Conservation (phyloP, 1,140 invertebrate genomes). For the Maconellicoccus hirsutus region DNA sequence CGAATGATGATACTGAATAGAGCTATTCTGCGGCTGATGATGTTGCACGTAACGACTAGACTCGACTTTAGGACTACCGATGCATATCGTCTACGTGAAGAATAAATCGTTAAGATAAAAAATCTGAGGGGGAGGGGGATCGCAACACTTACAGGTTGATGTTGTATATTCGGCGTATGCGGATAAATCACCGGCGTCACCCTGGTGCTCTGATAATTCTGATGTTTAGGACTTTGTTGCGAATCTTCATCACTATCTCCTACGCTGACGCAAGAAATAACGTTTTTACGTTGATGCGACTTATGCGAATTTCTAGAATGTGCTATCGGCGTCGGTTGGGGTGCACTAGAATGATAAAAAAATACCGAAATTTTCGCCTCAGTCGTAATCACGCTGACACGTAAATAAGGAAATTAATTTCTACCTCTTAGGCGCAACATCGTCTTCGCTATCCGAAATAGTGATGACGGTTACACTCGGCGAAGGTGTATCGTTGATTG, state of each 20-base stretch:
- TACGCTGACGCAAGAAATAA: slow-evolving; percentile 71
- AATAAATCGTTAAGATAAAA: not conserved
- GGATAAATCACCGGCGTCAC: slow-evolving; percentile 26
- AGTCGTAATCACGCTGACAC: not conserved
- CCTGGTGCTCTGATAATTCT: slow-evolving; percentile 23
- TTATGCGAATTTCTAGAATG: slow-evolving; percentile 26
- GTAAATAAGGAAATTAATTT: not conserved
- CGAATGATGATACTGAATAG: not conserved
- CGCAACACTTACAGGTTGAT: not conserved
- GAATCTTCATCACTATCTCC: slow-evolving; percentile 66
- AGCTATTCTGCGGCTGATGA: not conserved
- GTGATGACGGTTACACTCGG: slow-evolving; percentile 91
- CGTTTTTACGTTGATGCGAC: slow-evolving; percentile 46
- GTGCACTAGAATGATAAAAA: slow-evolving; percentile 30
- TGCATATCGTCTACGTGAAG: not conserved
- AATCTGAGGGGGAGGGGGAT: not conserved
- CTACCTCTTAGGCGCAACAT: slow-evolving; percentile 39
- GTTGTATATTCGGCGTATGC: slow-evolving; percentile 14
- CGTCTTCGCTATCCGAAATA: slow-evolving; percentile 92
- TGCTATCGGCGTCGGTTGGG: slow-evolving; percentile 28
- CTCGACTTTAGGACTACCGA: slow-evolving; percentile 13
- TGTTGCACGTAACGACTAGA: slow-evolving; percentile 11
- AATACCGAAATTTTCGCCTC: not conserved
- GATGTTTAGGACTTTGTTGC: slow-evolving; percentile 33
- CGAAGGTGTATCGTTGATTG: slow-evolving; percentile 82